Evolutionary conservation across 2,888 invertebrate genomes (phyloP), one percentile per base, ranked within the genome.

Genomic region (Drosophila basisetae): DNA sequence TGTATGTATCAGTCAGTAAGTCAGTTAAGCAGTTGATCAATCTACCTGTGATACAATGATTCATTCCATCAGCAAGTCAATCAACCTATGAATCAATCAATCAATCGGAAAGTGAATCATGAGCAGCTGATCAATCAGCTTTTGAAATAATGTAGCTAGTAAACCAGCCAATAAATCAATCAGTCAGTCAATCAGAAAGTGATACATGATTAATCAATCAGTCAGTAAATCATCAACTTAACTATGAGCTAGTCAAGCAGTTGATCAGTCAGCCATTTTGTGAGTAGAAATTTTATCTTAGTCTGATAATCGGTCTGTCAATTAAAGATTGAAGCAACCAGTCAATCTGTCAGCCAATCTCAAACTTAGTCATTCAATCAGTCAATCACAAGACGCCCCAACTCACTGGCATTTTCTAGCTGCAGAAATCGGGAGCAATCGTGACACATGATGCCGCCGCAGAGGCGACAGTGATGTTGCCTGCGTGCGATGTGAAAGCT

Each of bases 401-500:
- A 55, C 96, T 94, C 94, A 97, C 97, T 95, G 79, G 98, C 98
- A 92, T 95, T 95, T 81, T 95, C 94, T 76, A 97, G 94, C 53
- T 96, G 95, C 81, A 99, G 94, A 93, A 98, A 98, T 85, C 96
- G 94, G 0, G 98, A 98, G 92, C 99, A 99, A 84, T 96, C 96
- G 91, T 97, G 95, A 92, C 99, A 99, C 95, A 99, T 96, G 72
- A 99, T 96, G 67, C 97, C 96, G 1, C 99, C 99, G 92, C 98
- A 99, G 5, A 99, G 94, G 74, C 99, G 95, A 92, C 99, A 99
- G 94, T 99, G 99, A 94, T 99, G 99, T 92, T 98, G 97, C 78
- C 99, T 94, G 69, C 98, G 94, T 0, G 98, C 96, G 68, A 98
- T 93, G 89, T 97, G 96, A 93, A 99, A 99, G 54, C 96, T 95